Conservation (phyloP, 2,113 vertebrate genomes). For the Muntiacus muntjak region DNA sequence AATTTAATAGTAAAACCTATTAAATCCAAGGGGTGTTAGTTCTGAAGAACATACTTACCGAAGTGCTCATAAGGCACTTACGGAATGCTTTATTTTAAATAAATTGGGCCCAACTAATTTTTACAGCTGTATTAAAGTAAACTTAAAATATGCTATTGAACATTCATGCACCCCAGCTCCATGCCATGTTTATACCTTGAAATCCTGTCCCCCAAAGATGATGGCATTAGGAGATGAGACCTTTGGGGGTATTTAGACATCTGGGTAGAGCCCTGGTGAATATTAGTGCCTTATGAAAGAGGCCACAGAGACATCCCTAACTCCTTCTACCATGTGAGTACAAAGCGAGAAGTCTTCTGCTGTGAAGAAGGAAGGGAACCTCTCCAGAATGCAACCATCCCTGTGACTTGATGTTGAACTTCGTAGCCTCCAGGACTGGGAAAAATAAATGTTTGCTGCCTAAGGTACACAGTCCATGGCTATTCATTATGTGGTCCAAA, state of each 20-base stretch:
- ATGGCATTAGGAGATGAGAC: neutral
- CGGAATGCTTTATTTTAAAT: neutral
- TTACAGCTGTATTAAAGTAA: neutral
- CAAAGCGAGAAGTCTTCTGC: neutral
- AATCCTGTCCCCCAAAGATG: neutral
- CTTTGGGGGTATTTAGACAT: neutral
- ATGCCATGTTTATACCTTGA: neutral
- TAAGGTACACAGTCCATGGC: neutral
- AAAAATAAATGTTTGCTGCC: neutral
- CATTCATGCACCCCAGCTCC: neutral
- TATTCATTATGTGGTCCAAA: neutral
- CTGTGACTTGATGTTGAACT: neutral
- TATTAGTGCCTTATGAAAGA: neutral
- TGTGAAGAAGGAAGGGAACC: neutral
- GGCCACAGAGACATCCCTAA: neutral
- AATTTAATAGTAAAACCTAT: neutral
- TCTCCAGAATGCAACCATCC: neutral
- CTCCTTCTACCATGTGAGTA: neutral
- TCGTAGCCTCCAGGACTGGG: neutral
- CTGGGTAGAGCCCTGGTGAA: neutral
- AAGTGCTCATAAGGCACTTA: neutral
- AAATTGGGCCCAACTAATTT: neutral
- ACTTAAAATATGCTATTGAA: neutral
- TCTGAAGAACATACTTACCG: neutral
- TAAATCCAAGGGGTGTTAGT: neutral